Evolutionary conservation across 2,113 vertebrate species (phyloP).

Genomic region (Caranx ignobilis): DNA sequence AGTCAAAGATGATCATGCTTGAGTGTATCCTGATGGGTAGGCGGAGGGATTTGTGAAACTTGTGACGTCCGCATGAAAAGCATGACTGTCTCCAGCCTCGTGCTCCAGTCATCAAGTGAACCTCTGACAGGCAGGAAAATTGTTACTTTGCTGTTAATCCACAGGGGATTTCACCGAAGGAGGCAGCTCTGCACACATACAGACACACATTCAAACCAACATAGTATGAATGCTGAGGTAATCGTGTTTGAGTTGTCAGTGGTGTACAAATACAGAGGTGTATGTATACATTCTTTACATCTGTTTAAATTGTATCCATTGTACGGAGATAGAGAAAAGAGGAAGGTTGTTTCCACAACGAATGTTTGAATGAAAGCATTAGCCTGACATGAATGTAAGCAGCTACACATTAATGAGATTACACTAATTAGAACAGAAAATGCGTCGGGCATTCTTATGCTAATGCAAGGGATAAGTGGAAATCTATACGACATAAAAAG

Average conservation of each 20-base stretch:
- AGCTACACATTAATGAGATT: conserved; percentile 11
- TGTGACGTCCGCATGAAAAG: neutral
- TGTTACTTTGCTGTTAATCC: conserved; percentile 43
- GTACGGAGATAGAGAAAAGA: neutral
- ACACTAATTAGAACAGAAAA: neutral
- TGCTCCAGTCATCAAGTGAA: conserved; percentile 46
- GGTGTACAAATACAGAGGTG: neutral
- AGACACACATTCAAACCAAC: conserved; percentile 2
- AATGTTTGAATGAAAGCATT: conserved; percentile 4
- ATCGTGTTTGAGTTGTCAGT: neutral
- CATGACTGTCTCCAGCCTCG: conserved; percentile 7
- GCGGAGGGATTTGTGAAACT: neutral
- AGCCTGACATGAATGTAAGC: neutral
- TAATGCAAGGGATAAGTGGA: neutral
- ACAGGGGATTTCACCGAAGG: conserved; percentile 17
- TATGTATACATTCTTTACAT: neutral
- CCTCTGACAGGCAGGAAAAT: conserved; percentile 41
- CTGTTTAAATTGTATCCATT: conserved; percentile 1
- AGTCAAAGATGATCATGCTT: neutral
- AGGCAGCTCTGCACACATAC: conserved; percentile 13
- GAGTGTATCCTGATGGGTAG: neutral
- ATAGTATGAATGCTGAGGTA: neutral
- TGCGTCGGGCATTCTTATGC: neutral
- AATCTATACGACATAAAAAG: neutral
- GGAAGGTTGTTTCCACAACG: neutral